These are phyloP conservation scores for Flexamia atlantica DNA, from an alignment of 2,888 invertebrate species.

Conservation along the genomic window DNA sequence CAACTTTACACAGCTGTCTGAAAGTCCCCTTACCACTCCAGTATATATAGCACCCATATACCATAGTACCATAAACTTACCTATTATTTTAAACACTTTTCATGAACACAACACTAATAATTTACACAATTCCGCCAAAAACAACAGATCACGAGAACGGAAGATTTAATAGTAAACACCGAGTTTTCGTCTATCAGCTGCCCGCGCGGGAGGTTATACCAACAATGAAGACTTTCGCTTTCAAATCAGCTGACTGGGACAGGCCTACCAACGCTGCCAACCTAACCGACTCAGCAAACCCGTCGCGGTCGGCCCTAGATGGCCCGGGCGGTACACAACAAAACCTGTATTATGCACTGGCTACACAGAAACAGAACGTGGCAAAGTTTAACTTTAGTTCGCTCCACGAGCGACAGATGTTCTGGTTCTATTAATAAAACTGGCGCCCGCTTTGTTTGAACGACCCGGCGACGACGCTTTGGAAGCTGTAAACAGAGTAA, in stretches of 20 bases:
- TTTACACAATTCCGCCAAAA: neutral
- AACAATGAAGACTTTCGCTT: slow-evolving; percentile 49
- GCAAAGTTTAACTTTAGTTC: neutral
- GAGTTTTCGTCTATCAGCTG: slow-evolving; percentile 17
- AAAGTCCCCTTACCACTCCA: no score
- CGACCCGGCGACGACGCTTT: slow-evolving; percentile 9
- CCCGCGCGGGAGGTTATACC: slow-evolving; percentile 8
- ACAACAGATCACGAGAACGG: slow-evolving; percentile 2
- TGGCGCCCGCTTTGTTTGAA: slow-evolving; percentile 19
- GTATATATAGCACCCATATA: no score
- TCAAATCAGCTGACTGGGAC: slow-evolving; percentile 49
- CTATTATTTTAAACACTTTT: neutral
- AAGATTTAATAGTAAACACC: slow-evolving; percentile 31
- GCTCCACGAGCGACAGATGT: neutral
- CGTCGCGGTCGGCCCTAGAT: neutral
- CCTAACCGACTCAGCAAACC: slow-evolving; percentile 35
- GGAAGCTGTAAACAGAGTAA: neutral
- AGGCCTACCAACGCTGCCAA: slow-evolving; percentile 32
- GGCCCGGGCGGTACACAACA: neutral
- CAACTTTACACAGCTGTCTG: no score
- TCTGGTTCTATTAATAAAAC: slow-evolving; percentile 11
- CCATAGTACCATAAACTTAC: no score
- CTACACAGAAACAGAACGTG: neutral
- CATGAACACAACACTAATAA: neutral
- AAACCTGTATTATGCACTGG: neutral